Percentiles rank a stretch among this genome's conserved stretches.
These are phyloP conservation scores for Calyptommatus sinebrachiatus DNA, from an alignment of 2,113 vertebrate species.

Conservation along the genomic window DNA sequence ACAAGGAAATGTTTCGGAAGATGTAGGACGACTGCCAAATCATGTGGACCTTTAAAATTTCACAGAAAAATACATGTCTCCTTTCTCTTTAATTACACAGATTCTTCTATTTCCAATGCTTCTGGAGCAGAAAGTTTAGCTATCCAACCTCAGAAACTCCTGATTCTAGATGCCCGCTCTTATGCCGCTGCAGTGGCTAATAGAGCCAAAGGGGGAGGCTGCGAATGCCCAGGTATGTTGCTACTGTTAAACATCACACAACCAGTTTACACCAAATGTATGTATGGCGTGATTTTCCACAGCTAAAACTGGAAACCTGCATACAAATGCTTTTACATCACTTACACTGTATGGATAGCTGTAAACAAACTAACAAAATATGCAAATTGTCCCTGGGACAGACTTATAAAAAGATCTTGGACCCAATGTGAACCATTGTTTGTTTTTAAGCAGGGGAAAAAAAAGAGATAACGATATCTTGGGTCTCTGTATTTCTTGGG, in stretches of 20 bases:
- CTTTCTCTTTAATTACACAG: conserved; percentile 57
- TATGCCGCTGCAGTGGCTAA: conserved; percentile 97
- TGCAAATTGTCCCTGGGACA: too few relatives aligned
- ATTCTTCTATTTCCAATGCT: conserved; percentile 88
- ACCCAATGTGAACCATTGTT: too few relatives aligned
- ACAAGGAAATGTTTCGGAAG: background rate
- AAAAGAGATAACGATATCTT: too few relatives aligned
- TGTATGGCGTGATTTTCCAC: too few relatives aligned
- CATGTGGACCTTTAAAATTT: background rate
- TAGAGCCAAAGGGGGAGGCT: conserved; percentile 95
- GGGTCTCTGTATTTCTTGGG: too few relatives aligned
- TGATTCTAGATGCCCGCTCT: conserved; percentile 93
- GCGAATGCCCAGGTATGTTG: conserved; percentile 91
- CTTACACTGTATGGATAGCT: too few relatives aligned
- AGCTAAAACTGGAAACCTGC: too few relatives aligned
- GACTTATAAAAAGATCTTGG: too few relatives aligned
- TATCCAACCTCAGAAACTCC: conserved; percentile 87
- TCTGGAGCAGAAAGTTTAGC: conserved; percentile 84
- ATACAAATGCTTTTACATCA: too few relatives aligned
- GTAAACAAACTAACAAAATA: too few relatives aligned
- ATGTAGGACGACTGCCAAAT: background rate
- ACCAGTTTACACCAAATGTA: background rate
- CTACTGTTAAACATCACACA: rapidly evolving
- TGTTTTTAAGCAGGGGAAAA: too few relatives aligned
- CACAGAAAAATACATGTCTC: too few relatives aligned